phyloP scores from a whole-genome alignment of 2,797 vertebrate genomes.

The Centroberyx gerrardi region DNA sequence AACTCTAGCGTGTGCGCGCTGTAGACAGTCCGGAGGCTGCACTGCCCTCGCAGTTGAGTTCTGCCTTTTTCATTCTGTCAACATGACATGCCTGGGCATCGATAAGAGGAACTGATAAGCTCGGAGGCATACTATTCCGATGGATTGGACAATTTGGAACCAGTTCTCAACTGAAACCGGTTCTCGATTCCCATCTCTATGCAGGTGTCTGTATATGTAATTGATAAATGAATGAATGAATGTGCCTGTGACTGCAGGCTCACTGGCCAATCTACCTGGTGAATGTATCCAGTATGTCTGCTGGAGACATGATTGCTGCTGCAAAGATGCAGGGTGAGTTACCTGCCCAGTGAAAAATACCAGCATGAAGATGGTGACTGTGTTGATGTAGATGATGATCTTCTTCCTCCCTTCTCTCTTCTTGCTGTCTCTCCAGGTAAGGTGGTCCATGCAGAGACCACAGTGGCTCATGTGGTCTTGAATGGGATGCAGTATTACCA shows the following conservation, averaged over 20 bases:
- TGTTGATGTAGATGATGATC: not conserved
- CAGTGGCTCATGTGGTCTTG: slow-evolving; percentile 93
- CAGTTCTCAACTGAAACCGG: no score
- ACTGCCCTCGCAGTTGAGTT: no score
- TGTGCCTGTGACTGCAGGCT: slow-evolving; percentile 56
- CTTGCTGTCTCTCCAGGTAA: slow-evolving; percentile 87
- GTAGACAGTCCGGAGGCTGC: no score
- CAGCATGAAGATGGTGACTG: not conserved
- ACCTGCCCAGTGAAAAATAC: no score
- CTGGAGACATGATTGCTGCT: slow-evolving; percentile 91
- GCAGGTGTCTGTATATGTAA: not conserved
- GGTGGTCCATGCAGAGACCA: slow-evolving; percentile 94
- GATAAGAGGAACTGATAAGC: no score
- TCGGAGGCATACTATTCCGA: no score
- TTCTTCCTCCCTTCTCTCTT: not conserved
- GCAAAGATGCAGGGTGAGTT: slow-evolving; percentile 92
- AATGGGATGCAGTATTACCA: slow-evolving; percentile 97
- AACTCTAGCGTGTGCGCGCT: no score
- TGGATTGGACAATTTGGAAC: no score
- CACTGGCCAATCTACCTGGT: slow-evolving; percentile 92
- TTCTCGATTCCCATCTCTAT: no score
- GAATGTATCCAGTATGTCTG: slow-evolving; percentile 93
- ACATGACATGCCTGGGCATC: no score
- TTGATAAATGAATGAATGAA: not conserved
- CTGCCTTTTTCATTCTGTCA: no score